A percentile compares a stretch with the other conserved stretches of the same genome.
These are phyloP conservation scores for Sternarchorhynchus goeldii DNA, from an alignment of 2,797 vertebrate species.

Conservation along the genomic window DNA sequence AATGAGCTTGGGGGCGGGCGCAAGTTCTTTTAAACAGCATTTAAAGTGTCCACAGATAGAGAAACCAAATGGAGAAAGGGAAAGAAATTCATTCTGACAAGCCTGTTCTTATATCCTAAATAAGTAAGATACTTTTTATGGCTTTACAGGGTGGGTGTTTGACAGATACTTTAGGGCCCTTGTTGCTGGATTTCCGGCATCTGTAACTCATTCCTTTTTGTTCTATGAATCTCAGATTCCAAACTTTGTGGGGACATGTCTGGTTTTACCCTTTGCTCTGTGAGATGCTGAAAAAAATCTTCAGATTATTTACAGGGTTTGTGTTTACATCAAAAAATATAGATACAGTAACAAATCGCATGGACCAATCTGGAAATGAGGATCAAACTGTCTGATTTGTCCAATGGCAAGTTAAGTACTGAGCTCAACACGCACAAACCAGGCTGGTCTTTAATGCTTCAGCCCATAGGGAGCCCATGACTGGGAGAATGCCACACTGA, in stretches of 20 bases:
- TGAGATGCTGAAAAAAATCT: not conserved
- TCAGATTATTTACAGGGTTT: not conserved
- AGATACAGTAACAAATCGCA: not conserved
- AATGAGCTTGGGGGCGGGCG: not conserved
- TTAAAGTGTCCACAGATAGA: not conserved
- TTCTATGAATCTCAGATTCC: conserved; percentile 1
- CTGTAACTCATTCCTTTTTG: conserved; percentile 7
- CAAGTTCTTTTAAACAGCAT: not conserved
- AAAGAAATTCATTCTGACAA: not conserved
- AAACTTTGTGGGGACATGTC: conserved; percentile 10
- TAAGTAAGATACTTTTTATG: not conserved
- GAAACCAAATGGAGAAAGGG: not conserved
- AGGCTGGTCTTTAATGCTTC: not conserved
- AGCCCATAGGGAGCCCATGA: not conserved
- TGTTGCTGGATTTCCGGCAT: not conserved
- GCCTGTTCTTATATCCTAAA: not conserved
- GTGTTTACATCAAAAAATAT: not conserved
- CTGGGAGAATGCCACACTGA: not conserved
- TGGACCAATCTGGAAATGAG: not conserved
- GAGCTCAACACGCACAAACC: not conserved
- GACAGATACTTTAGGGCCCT: not conserved
- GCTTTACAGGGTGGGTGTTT: not conserved
- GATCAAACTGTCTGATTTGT: not conserved
- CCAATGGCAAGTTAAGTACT: not conserved
- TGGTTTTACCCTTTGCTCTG: not conserved